Evolutionary conservation across 2,797 vertebrate genomes (phyloP).

Genomic region (Peromyscus eremicus): DNA sequence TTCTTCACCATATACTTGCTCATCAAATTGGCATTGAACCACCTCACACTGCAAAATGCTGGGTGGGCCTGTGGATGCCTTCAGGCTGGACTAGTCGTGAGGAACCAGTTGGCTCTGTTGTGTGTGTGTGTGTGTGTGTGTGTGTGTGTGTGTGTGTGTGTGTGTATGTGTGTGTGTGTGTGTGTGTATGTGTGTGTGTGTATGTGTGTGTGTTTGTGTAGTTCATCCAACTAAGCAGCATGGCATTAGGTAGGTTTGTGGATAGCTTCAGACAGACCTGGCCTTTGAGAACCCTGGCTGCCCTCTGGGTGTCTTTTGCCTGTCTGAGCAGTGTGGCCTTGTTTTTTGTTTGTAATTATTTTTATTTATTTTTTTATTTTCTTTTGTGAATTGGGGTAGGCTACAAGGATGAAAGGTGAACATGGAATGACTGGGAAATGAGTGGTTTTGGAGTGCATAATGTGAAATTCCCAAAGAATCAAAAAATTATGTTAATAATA

Average conservation of each 20-base stretch:
- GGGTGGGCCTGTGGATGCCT: neutral
- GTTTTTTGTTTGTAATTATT: neutral
- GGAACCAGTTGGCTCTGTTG: neutral
- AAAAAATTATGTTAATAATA: neutral
- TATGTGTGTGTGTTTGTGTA: too few species aligned
- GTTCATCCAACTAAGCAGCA: neutral
- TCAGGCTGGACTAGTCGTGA: neutral
- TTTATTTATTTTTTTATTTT: neutral
- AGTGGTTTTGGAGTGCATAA: neutral
- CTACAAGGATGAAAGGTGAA: neutral
- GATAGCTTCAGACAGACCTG: neutral
- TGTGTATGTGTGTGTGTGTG: too few species aligned
- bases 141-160: too few species aligned
- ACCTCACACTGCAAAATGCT: neutral
- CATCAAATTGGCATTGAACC: neutral
- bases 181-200: too few species aligned
- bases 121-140: too few species aligned
- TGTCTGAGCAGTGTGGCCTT: neutral
- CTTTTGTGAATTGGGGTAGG: neutral
- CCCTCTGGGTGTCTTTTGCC: neutral
- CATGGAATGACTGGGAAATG: neutral
- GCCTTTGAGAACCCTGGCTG: neutral
- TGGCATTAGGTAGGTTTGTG: neutral
- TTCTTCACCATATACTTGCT: neutral
- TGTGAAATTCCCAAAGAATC: neutral